phyloP scores from a whole-genome alignment of 2,888 invertebrate species.

The Tachystola acroxantha region DNA sequence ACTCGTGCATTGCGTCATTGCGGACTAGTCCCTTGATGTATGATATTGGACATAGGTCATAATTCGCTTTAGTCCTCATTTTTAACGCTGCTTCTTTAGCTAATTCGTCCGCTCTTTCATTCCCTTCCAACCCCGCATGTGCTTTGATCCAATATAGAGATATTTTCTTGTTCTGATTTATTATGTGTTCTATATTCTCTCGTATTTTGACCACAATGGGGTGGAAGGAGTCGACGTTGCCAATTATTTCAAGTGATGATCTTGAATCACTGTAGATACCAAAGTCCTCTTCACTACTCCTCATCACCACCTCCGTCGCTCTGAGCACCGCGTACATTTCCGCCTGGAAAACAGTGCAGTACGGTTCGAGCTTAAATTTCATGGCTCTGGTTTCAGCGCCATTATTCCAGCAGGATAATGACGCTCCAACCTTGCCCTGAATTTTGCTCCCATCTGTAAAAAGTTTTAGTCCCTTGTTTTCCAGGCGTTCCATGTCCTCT shows the following conservation, averaged over 20 bases:
- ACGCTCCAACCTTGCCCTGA: neutral
- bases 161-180: neutral
- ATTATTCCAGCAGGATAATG: neutral
- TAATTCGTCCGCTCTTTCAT: conserved; percentile 12
- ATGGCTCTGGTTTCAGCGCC: neutral
- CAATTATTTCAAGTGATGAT: neutral
- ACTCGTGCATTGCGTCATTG: neutral
- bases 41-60: conserved; percentile 10
- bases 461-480: neutral
- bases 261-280: neutral
- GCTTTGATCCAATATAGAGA: conserved; percentile 13
- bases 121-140: conserved; percentile 10
- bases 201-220: neutral
- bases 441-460: neutral
- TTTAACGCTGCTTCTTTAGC: conserved; percentile 9
- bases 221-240: neutral
- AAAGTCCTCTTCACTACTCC: neutral
- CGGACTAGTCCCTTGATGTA: neutral
- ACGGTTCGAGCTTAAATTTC: neutral
- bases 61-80: neutral
- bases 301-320: neutral
- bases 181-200: neutral
- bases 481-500: no score
- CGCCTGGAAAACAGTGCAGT: neutral
- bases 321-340: neutral